A percentile compares a stretch with the other conserved stretches of the same genome.
phyloP scores from a whole-genome alignment of 1,140 invertebrate species.

The Achroia grisella region DNA sequence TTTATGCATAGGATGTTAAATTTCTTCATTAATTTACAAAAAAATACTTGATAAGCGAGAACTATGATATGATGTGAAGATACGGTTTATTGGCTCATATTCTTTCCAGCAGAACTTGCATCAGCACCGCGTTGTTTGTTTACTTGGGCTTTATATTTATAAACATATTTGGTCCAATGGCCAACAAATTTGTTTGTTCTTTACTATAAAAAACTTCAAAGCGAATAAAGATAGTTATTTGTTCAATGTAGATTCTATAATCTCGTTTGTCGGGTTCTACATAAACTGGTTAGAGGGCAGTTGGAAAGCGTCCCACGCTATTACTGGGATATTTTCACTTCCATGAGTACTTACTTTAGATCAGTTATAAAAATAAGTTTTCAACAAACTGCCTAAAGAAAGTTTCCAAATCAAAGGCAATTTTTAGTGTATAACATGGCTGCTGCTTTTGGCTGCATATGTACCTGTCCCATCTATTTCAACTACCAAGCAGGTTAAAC shows the following conservation, averaged over 20 bases:
- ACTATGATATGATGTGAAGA: too few relatives aligned
- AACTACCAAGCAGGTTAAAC: not conserved
- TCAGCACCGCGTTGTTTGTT: too few relatives aligned
- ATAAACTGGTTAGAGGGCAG: conserved; percentile 15
- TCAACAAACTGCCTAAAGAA: too few relatives aligned
- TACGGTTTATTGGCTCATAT: too few relatives aligned
- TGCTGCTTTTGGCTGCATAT: too few relatives aligned
- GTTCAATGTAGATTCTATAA: not conserved
- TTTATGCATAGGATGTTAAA: too few relatives aligned
- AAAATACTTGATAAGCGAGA: too few relatives aligned
- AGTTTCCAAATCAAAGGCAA: not conserved
- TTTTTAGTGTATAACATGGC: not conserved
- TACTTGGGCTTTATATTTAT: too few relatives aligned
- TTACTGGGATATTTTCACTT: conserved; percentile 12
- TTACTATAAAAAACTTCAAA: not conserved
- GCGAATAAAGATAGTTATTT: not conserved
- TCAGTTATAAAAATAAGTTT: not conserved
- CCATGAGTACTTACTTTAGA: not conserved
- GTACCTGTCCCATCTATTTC: not conserved
- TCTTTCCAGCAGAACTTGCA: too few relatives aligned
- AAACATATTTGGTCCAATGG: too few relatives aligned
- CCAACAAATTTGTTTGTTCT: not conserved
- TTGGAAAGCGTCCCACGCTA: conserved; percentile 13
- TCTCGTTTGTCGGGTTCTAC: not conserved
- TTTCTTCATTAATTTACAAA: too few relatives aligned